Evolutionary conservation across 2,113 vertebrate genomes (phyloP).

Genomic region (Agelaius phoeniceus): DNA sequence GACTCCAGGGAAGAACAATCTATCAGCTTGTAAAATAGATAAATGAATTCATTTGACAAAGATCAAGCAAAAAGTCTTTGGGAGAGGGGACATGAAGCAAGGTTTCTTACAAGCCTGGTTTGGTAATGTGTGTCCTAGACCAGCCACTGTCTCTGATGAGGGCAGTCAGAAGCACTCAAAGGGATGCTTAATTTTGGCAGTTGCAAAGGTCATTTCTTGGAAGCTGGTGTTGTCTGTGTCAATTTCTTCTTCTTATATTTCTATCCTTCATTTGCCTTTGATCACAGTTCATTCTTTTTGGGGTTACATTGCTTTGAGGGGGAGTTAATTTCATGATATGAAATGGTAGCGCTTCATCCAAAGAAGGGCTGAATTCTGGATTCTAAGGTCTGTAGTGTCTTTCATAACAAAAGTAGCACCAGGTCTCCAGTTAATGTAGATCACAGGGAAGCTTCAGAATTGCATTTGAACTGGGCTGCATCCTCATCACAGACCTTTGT

Average conservation of each 20-base stretch:
- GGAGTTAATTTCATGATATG: neutral
- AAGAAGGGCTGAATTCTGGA: neutral
- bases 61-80: neutral
- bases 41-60: neutral
- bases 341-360: neutral
- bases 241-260: neutral
- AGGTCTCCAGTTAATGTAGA: neutral
- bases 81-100: neutral
- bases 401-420: neutral
- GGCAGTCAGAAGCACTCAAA: neutral
- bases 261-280: neutral
- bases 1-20: neutral
- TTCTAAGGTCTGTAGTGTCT: neutral
- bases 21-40: neutral
- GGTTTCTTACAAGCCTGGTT: neutral
- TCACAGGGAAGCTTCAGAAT: neutral
- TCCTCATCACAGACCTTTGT: neutral
- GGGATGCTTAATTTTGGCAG: neutral
- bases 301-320: neutral
- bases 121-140: neutral
- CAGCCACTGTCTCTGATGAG: neutral
- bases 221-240: neutral
- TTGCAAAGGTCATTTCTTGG: neutral
- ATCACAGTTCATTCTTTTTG: neutral
- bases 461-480: neutral